Conservation (phyloP, 2,113 vertebrate species). For the Megaleporinus macrocephalus region DNA sequence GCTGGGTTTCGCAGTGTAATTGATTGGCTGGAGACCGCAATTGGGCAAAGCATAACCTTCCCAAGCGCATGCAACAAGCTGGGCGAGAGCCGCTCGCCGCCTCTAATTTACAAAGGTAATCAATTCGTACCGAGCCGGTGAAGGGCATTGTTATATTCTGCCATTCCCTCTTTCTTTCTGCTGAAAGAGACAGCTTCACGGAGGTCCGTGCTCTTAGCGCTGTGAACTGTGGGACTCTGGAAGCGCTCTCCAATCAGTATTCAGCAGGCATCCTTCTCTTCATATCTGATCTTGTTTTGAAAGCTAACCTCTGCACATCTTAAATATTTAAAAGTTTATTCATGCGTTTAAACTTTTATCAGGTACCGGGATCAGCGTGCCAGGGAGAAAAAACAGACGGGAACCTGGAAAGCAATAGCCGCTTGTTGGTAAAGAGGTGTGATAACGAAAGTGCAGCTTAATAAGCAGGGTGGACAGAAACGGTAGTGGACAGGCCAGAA, state of each 20-base stretch:
- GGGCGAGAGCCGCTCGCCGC: not conserved
- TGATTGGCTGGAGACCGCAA: not conserved
- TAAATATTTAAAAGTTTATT: conserved; percentile 49
- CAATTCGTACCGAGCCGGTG: not conserved
- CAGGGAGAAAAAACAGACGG: not conserved
- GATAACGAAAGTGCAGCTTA: not conserved
- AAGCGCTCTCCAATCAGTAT: conserved; percentile 13
- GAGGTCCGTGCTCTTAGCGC: not conserved
- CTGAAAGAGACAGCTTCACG: not conserved
- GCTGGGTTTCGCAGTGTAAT: not conserved
- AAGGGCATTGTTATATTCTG: not conserved
- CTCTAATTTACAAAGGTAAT: not conserved
- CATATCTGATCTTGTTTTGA: conserved; percentile 25
- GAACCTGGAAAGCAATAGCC: not conserved
- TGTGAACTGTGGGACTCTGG: not conserved
- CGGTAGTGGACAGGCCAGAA: conserved; percentile 1
- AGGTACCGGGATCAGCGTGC: not conserved
- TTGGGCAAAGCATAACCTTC: not conserved
- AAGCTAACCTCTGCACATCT: conserved; percentile 2
- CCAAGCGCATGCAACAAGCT: not conserved
- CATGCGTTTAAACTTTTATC: conserved; percentile 34
- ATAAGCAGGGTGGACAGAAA: not conserved
- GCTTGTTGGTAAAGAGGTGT: not conserved
- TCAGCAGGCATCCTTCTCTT: conserved; percentile 32
- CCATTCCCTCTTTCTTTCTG: not conserved